Percentiles rank a stretch among this genome's conserved stretches.
Conservation (phyloP, 2,113 vertebrate genomes). For the Lipophrys pholis region DNA sequence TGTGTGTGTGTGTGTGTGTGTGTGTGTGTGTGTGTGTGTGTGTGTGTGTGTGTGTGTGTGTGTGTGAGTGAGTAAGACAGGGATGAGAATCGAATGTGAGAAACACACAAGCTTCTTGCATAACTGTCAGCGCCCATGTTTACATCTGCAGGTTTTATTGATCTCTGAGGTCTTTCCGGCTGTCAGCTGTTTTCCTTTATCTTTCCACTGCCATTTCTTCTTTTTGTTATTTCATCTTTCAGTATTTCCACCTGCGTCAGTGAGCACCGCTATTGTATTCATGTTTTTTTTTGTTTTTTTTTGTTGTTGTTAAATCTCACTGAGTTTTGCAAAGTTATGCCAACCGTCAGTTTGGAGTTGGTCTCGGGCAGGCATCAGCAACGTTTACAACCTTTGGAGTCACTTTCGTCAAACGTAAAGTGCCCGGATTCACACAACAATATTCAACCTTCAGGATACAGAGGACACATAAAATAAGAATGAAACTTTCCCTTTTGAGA, state of each 20-base stretch:
- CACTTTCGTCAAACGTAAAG: no score
- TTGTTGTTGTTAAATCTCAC: neutral
- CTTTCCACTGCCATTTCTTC: neutral
- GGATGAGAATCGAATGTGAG: constrained; percentile 33
- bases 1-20: no score
- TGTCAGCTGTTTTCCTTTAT: constrained; percentile 21
- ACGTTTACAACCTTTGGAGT: no score
- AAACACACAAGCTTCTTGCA: constrained; percentile 25
- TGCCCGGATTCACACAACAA: no score
- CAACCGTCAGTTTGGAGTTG: neutral
- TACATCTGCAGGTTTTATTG: constrained; percentile 45
- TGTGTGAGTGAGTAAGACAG: constrained; percentile 8
- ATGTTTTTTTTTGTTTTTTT: neutral
- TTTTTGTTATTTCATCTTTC: constrained; percentile 4
- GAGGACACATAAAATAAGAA: no score
- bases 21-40: constrained; percentile 10
- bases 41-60: constrained; percentile 13
- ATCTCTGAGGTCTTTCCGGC: constrained; percentile 30
- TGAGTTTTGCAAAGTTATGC: constrained; percentile 5
- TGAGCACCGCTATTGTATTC: neutral
- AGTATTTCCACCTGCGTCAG: neutral
- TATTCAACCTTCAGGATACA: no score
- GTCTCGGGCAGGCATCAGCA: no score
- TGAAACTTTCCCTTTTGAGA: no score
- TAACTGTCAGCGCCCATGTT: constrained; percentile 38